These are phyloP conservation scores for Pangasius macronema DNA, from an alignment of 2,797 vertebrate genomes.

Conservation along the genomic window DNA sequence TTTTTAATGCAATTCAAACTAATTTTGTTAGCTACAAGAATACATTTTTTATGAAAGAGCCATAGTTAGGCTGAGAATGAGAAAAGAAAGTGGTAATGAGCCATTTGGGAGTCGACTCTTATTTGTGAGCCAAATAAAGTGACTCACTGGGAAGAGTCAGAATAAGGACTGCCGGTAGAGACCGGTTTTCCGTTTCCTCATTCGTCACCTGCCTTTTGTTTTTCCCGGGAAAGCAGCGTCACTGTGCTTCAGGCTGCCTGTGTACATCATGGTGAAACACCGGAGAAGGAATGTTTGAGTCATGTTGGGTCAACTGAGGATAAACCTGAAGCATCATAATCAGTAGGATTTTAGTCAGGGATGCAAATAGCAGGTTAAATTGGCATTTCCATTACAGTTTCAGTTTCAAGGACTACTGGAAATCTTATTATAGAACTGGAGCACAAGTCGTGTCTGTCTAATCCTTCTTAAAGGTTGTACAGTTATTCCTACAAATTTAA, in stretches of 20 bases:
- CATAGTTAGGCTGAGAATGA: not conserved
- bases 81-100: not conserved
- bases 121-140: not conserved
- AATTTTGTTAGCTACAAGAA: not conserved
- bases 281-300: not conserved
- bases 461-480: not conserved
- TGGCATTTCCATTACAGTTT: not conserved
- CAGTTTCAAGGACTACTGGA: not conserved
- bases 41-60: not conserved
- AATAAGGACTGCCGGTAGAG: not conserved
- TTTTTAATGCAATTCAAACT: not conserved
- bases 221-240: not conserved
- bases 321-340: not conserved
- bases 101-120: not conserved
- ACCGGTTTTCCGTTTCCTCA: slow-evolving; percentile 39
- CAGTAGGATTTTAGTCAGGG: not conserved
- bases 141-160: not conserved
- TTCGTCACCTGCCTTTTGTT: slow-evolving; percentile 24
- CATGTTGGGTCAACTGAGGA: not conserved
- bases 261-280: not conserved
- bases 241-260: not conserved
- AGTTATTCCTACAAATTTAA: not conserved
- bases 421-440: not conserved
- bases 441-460: not conserved
- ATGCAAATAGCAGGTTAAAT: not conserved